These are phyloP conservation scores for Varroa destructor DNA, from an alignment of 1,140 invertebrate species.

Conservation along the genomic window DNA sequence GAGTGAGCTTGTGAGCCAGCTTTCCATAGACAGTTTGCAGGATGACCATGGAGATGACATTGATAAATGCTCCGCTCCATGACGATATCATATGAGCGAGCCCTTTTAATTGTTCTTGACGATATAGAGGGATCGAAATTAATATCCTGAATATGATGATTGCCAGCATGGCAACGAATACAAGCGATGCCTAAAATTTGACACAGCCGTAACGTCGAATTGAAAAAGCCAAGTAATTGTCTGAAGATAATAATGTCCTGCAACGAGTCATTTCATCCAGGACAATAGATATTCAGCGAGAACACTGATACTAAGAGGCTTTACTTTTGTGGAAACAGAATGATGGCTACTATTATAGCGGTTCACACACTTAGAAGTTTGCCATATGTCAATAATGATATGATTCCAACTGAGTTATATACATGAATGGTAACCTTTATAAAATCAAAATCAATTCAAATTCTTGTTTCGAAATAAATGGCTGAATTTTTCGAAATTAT, in stretches of 20 bases:
- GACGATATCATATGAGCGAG: constrained; percentile 52
- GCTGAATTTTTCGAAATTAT: no score
- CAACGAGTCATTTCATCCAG: background rate
- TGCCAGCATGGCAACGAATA: constrained; percentile 58
- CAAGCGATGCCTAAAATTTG: constrained; percentile 49
- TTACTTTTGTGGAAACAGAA: no score
- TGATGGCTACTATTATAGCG: no score
- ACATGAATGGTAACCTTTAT: no score
- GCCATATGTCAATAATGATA: no score
- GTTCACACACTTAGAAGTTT: no score
- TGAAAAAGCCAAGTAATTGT: no score
- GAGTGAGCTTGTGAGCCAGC: constrained; percentile 50
- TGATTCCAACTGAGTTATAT: no score
- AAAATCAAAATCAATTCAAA: no score
- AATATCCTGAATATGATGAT: constrained; percentile 59
- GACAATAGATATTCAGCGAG: no score
- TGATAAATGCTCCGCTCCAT: constrained; percentile 56
- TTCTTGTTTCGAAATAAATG: no score
- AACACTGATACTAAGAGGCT: no score
- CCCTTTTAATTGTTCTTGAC: constrained; percentile 47
- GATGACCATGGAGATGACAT: constrained; percentile 53
- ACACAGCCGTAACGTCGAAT: background rate
- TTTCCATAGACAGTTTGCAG: constrained; percentile 52
- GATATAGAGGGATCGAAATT: constrained; percentile 49
- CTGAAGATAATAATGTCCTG: background rate